phyloP scores from a whole-genome alignment of 2,113 vertebrate species.

The Archocentrus centrarchus region DNA sequence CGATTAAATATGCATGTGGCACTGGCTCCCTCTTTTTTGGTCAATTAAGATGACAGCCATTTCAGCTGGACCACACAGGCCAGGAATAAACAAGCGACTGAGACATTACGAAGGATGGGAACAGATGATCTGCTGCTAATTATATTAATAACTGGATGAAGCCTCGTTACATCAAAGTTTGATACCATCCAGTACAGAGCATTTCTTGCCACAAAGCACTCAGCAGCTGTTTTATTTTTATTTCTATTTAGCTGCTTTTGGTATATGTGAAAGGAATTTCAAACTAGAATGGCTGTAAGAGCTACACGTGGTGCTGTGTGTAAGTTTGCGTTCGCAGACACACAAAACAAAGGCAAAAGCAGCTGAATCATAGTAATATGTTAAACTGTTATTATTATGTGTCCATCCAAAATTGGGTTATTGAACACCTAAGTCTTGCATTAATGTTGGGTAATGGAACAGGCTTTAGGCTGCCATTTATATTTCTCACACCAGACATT shows the following conservation, averaged over 20 bases:
- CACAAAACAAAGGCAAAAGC: too few relatives aligned
- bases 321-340: too few relatives aligned
- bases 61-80: slow-evolving; percentile 6
- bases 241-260: neutral
- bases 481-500: too few relatives aligned
- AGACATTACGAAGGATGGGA: neutral
- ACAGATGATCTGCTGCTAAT: neutral
- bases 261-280: neutral
- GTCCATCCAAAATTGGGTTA: too few relatives aligned
- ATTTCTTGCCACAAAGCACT: neutral
- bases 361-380: too few relatives aligned
- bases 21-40: neutral
- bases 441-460: too few relatives aligned
- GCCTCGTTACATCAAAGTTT: neutral
- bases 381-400: too few relatives aligned
- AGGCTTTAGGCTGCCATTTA: too few relatives aligned
- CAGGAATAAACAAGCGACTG: neutral
- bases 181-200: neutral
- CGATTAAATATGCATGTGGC: neutral
- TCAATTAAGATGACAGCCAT: slow-evolving; percentile 12
- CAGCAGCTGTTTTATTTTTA: too few relatives aligned
- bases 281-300: neutral
- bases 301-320: too few relatives aligned
- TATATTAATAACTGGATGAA: neutral
- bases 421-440: too few relatives aligned